Base-by-base conservation (phyloP, 2,888 invertebrate species). In the Stictocephala bisonia region DNA sequence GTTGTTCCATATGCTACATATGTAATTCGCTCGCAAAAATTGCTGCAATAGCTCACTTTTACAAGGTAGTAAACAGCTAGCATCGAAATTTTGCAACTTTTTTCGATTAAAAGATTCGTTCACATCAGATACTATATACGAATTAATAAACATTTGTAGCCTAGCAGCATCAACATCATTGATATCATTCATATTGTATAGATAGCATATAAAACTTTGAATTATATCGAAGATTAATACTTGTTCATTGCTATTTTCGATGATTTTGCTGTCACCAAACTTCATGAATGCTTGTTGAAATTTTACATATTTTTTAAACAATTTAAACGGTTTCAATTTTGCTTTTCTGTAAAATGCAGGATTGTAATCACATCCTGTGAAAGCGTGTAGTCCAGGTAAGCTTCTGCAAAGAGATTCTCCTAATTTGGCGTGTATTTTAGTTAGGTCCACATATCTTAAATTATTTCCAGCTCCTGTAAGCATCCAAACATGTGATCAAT, bases 291-390 rank as follows among this genome's bases (percentile, higher is more conserved):
- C 60, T 9, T 60, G 4, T 31, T 60, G 60, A 31, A 31, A 60
- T 35, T 31, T 20, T 31, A n/a, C 11, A 60, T 60, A 31, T 60
- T n/a, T 29, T 60, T 60, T 2, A 60, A 18, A 6, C n/a, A 35
- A 35, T 3, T n/a, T 60, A n/a, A 60, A 60, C 1, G 60, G 60
- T 60, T 35, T 60, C 18, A 31, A 31, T 9, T 60, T 60, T 31
- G 31, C 31, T 51, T 29, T 60, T 15, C 35, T 60, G n/a, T 31
- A 29, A 18, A 60, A 60, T 7, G 60, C 60, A 1, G 60, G 35
- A 60, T 60, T 60, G 18, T 15, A 60, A n/a, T 60, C 27, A n/a
- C 40, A 35, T 40, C 35, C 60, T 9, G 29, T 60, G 20, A 60
- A 60, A 4, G 51, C 44, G 13, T 15, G 18, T n/a, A 53, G 27